These are phyloP conservation scores for Mya arenaria DNA, from an alignment of 1,140 invertebrate species.

Conservation along the genomic window DNA sequence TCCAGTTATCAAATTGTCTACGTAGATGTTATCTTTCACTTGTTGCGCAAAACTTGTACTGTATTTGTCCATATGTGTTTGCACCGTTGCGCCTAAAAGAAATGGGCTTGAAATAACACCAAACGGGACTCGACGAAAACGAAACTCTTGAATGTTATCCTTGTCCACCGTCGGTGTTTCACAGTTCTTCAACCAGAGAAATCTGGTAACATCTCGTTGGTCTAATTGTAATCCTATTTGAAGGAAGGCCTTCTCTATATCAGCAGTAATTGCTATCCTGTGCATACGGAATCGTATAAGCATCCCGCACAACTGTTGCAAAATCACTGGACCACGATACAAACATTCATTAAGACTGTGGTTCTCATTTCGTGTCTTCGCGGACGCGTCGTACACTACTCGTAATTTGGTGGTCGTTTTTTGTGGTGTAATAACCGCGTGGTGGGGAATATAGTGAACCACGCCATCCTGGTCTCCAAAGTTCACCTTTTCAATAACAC, in stretches of 20 bases:
- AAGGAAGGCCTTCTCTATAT: neutral
- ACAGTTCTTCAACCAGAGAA: neutral
- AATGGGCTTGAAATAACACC: neutral
- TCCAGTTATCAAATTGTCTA: constrained; percentile 19
- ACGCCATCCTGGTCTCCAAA: neutral
- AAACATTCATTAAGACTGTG: constrained; percentile 13
- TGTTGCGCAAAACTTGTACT: neutral
- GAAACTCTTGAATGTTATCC: neutral
- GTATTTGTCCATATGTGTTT: neutral
- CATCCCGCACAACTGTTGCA: neutral
- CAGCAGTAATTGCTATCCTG: neutral
- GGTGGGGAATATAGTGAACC: constrained; percentile 36
- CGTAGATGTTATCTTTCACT: constrained; percentile 20
- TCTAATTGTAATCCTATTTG: neutral
- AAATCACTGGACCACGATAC: neutral
- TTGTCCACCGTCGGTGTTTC: neutral
- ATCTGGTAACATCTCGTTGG: neutral
- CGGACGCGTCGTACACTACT: constrained; percentile 26
- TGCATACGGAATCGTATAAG: neutral
- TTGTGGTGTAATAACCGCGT: neutral
- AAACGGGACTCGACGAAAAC: constrained; percentile 12
- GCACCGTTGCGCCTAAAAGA: neutral
- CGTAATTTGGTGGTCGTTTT: constrained; percentile 9
- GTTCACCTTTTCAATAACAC: constrained; percentile 23
- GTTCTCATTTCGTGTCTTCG: neutral